These are phyloP conservation scores for Hybognathus amarus DNA, from an alignment of 2,797 vertebrate genomes.

Conservation along the genomic window DNA sequence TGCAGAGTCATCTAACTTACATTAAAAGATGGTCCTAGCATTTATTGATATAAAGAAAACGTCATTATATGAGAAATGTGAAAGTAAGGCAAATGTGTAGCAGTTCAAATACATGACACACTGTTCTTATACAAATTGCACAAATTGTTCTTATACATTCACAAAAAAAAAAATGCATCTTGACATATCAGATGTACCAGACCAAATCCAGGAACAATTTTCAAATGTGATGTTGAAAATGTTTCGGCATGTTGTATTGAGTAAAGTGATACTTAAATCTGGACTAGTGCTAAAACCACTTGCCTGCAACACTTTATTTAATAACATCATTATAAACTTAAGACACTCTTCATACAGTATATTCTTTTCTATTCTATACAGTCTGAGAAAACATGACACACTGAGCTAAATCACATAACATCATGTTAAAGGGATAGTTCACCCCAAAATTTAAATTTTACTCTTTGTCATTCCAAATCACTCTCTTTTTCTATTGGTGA, in stretches of 20 bases:
- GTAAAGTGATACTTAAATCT: slow-evolving; percentile 10
- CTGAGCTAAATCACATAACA: neutral
- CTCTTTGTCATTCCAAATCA: neutral
- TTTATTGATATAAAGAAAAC: slow-evolving; percentile 45
- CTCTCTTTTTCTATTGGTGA: too few relatives aligned
- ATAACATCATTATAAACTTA: neutral
- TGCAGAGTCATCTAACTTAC: slow-evolving; percentile 28
- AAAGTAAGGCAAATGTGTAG: slow-evolving; percentile 38
- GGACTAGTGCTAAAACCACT: neutral
- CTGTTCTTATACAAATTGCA: neutral
- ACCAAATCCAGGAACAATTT: neutral
- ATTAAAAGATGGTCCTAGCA: slow-evolving; percentile 32
- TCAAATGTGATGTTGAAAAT: neutral
- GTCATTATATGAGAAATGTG: slow-evolving; percentile 6
- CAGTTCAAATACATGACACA: slow-evolving; percentile 2
- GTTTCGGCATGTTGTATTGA: neutral
- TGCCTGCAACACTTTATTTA: slow-evolving; percentile 1
- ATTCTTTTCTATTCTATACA: neutral
- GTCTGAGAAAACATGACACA: slow-evolving; percentile 8
- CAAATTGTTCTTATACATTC: slow-evolving; percentile 17
- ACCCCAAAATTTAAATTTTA: neutral
- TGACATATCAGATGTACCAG: neutral
- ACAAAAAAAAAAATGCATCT: neutral
- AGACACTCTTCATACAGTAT: neutral
- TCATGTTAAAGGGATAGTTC: neutral